phyloP scores from a whole-genome alignment of 1,140 invertebrate species.

The Zaprionus ornatus region DNA sequence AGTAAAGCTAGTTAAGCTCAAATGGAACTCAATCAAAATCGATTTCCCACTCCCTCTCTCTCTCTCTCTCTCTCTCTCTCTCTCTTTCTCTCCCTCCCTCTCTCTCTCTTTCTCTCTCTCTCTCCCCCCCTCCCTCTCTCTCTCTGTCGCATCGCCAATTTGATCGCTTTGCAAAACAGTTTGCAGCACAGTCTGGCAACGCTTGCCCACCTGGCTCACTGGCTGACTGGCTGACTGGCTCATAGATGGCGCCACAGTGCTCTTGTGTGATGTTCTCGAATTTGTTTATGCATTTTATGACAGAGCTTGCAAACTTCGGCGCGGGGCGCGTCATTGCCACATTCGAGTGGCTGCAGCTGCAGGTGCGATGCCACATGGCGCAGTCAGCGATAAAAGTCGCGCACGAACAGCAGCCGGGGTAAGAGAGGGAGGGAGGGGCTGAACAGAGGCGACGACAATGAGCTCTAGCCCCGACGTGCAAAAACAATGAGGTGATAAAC shows the following conservation, averaged over 20 bases:
- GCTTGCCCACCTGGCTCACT: not conserved
- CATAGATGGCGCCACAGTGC: constrained; percentile 28
- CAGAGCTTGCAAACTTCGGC: constrained; percentile 14
- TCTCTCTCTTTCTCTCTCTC: too few relatives aligned
- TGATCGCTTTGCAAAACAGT: not conserved
- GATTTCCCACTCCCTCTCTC: too few relatives aligned
- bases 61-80: too few relatives aligned
- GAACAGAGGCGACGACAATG: constrained; percentile 55
- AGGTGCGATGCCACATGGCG: constrained; percentile 22
- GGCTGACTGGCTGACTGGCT: not conserved
- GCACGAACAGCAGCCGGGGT: not conserved
- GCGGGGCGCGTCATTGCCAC: constrained; percentile 30
- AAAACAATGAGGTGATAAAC: constrained; percentile 82
- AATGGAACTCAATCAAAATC: too few relatives aligned
- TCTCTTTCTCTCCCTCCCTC: too few relatives aligned
- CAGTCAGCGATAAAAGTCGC: constrained; percentile 46
- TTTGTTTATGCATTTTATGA: constrained; percentile 41
- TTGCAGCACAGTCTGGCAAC: not conserved
- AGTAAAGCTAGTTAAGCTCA: too few relatives aligned
- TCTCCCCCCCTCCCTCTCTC: too few relatives aligned
- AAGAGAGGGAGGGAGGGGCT: not conserved
- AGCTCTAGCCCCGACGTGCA: constrained; percentile 56
- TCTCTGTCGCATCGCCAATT: not conserved
- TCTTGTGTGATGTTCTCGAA: constrained; percentile 9
- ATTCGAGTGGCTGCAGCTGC: constrained; percentile 36